Conservation (phyloP, 2,113 vertebrate genomes). For the Pristiophorus japonicus region DNA sequence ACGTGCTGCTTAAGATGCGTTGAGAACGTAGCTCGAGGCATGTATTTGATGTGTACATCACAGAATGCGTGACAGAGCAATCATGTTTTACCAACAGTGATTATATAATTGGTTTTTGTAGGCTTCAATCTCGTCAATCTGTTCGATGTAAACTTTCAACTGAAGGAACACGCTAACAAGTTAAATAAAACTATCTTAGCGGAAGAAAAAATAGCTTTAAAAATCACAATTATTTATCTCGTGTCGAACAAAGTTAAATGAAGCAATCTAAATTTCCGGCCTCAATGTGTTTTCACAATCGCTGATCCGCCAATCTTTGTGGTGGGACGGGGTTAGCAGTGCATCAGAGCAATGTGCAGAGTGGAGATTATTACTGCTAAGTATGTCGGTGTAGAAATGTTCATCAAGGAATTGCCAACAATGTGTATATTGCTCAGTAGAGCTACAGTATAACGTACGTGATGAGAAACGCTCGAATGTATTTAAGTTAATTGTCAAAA, state of each 20-base stretch:
- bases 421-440: background rate
- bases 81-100: background rate
- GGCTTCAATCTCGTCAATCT: background rate
- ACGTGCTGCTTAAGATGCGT: background rate
- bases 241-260: background rate
- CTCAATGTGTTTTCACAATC: no score
- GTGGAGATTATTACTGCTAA: background rate
- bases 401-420: no score
- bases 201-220: background rate
- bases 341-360: background rate
- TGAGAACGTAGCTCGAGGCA: background rate
- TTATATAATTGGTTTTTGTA: background rate
- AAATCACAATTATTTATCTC: background rate
- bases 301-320: no score
- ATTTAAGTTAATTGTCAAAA: background rate
- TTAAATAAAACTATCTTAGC: background rate
- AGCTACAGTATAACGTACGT: background rate
- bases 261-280: background rate
- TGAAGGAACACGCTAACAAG: background rate
- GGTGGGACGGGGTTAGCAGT: no score
- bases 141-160: conserved; percentile 1
- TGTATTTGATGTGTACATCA: background rate
- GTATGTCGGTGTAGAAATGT: background rate
- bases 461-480: background rate
- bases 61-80: background rate